Base-by-base conservation (phyloP, 2,113 vertebrate genomes). In the Machaerirhynchus nigripectus region DNA sequence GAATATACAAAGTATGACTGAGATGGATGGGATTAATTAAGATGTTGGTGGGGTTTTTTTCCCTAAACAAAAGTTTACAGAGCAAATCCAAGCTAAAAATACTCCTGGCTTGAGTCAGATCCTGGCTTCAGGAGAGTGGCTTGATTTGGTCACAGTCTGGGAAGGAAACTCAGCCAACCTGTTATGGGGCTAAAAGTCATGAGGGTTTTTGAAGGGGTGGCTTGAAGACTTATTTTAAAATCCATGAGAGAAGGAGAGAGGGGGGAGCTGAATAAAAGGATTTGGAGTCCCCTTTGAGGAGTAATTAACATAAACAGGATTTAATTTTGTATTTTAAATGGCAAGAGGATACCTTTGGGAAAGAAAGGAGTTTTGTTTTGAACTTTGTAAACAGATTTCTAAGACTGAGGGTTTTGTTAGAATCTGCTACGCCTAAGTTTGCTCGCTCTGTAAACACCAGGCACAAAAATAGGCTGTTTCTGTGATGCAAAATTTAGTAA, bases 341-440 rank as follows among this genome's bases (percentile, higher is more conserved):
- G 46, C 42, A 81, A 81, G 52, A 55, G 37, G 64, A 77, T 74
- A 77, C 63, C 46, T 44, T 77, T 1, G 8, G 40, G 83, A 49
- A 69, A 56, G 40, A 59, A 55, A 63, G 6, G 42, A 53, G 40
- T 42, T 90, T 47, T 68, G 35, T 20, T 67, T 78, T 21, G 18
- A 71, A 23, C 55, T 63, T 67, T 35, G 31, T 6, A 60, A 83
- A 46, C 21, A 39, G 60, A 33, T 85, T 68, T 56, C 57, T 19
- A 33, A 70, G 91, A 11, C 16, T 7, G 22, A 79, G 47, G 26
- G 19, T 76, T 95, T 79, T 37, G 35, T 22, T 71, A 44, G 15
- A 39, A 9, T 73, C 35, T 21, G 18, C 80, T 42, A 35, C 1
- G 0, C 0, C 0, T 22, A 5, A 74, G 18, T 67, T 69, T 61